A percentile compares a stretch with the other conserved stretches of the same genome.
phyloP scores from a whole-genome alignment of 2,113 vertebrate genomes.

The Poeciliopsis occidentalis region DNA sequence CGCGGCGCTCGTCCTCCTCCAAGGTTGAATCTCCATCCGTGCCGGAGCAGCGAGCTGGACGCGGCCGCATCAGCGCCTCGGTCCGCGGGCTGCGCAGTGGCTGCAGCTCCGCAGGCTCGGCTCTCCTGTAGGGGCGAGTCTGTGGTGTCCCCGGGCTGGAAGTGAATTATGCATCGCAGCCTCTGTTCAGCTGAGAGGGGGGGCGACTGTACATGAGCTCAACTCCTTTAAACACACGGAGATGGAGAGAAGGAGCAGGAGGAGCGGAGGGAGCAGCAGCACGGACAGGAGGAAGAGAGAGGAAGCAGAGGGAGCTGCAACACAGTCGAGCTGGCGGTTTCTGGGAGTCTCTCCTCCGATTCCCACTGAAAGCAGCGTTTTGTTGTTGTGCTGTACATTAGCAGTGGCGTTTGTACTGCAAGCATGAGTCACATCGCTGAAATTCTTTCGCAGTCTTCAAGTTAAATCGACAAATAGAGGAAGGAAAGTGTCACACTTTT shows the following conservation, averaged over 20 bases:
- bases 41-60: too few species aligned
- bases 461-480: too few species aligned
- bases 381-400: background rate
- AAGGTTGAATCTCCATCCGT: constrained; percentile 30
- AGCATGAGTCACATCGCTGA: background rate
- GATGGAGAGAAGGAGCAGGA: constrained; percentile 8
- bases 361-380: background rate
- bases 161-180: constrained; percentile 47
- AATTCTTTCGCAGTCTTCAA: too few species aligned
- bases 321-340: too few species aligned
- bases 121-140: background rate
- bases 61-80: background rate
- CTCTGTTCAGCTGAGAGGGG: constrained; percentile 23
- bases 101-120: constrained; percentile 17
- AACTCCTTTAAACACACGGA: constrained; percentile 6
- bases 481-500: too few species aligned
- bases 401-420: background rate
- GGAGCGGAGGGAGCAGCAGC: constrained; percentile 1
- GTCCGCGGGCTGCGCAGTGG: background rate
- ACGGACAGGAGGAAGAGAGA: constrained; percentile 4
- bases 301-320: too few species aligned
- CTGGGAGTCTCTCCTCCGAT: background rate
- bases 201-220: constrained; percentile 20
- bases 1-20: constrained; percentile 15
- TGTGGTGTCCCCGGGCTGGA: constrained; percentile 38